Evolutionary conservation across 2,888 invertebrate species (phyloP).

Genomic region (Tanytarsus gracilentus): DNA sequence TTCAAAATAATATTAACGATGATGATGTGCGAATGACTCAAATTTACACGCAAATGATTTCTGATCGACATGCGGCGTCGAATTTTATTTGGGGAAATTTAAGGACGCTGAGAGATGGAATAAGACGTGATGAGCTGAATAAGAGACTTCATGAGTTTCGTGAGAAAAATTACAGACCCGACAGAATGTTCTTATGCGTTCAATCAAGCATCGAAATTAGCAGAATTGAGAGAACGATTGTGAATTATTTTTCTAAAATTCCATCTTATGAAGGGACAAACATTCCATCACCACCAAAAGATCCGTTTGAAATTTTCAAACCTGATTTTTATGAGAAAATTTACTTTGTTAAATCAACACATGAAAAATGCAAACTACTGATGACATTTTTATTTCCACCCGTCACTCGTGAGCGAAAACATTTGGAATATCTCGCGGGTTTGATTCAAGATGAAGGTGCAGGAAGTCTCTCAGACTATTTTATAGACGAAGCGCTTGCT

Average conservation of each 20-base stretch:
- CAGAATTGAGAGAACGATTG: not conserved
- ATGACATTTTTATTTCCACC: slow-evolving; percentile 41
- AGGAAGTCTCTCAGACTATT: slow-evolving; percentile 69
- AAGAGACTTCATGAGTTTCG: not conserved
- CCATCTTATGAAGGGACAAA: not conserved
- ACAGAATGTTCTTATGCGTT: slow-evolving; percentile 5
- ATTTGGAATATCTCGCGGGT: slow-evolving; percentile 61
- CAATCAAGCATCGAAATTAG: not conserved
- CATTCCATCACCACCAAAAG: not conserved
- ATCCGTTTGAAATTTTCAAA: slow-evolving; percentile 34
- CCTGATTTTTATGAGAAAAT: slow-evolving; percentile 38
- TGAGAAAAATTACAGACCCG: not conserved
- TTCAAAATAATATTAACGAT: slow-evolving; percentile 6
- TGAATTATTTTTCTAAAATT: not conserved
- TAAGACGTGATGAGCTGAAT: not conserved
- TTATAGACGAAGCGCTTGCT: slow-evolving; percentile 69
- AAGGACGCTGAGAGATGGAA: not conserved
- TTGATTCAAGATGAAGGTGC: slow-evolving; percentile 78
- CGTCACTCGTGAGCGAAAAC: slow-evolving; percentile 37
- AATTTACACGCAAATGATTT: not conserved
- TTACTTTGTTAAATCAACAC: slow-evolving; percentile 66
- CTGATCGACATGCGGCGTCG: not conserved
- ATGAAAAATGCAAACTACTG: slow-evolving; percentile 58
- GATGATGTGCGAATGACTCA: not conserved
- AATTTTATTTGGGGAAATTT: slow-evolving; percentile 15